Evolutionary conservation across 1,140 invertebrate species (phyloP).

Genomic region (Eueides isabella): DNA sequence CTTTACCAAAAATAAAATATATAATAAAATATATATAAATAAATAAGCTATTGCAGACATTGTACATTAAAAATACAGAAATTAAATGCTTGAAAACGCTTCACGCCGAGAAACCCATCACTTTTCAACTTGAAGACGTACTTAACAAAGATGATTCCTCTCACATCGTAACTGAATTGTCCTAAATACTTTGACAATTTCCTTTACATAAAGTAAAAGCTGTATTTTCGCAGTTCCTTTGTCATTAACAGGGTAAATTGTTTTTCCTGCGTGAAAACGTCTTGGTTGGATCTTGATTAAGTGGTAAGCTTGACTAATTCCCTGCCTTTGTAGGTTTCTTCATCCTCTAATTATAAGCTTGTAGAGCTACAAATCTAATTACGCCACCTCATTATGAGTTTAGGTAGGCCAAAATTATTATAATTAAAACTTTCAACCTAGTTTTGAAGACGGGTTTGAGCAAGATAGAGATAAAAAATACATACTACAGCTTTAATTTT

Average conservation of each 20-base stretch:
- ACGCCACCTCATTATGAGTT: conserved; percentile 29
- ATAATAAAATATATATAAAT: background rate
- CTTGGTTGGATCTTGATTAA: conserved; percentile 61
- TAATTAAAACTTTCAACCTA: conserved; percentile 1
- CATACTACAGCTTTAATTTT: background rate
- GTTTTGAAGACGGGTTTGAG: background rate
- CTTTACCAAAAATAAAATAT: background rate
- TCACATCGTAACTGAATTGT: conserved; percentile 18
- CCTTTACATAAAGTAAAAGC: conserved; percentile 42
- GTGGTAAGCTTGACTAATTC: conserved; percentile 58
- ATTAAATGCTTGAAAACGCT: background rate
- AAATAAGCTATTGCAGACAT: background rate
- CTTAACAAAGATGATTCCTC: conserved; percentile 20
- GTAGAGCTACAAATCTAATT: conserved; percentile 43
- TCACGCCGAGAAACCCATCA: background rate
- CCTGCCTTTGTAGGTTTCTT: conserved; percentile 46
- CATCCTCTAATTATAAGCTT: conserved; percentile 48
- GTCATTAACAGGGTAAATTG: conserved; percentile 62
- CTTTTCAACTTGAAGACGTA: background rate
- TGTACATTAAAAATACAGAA: background rate
- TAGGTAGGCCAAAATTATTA: conserved; percentile 22
- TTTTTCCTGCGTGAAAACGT: conserved; percentile 57
- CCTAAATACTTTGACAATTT: conserved; percentile 26
- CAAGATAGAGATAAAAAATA: background rate
- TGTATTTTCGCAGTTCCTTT: conserved; percentile 51